Percentiles rank a stretch among this genome's conserved stretches.
phyloP scores from a whole-genome alignment of 2,888 invertebrate genomes.

The Nymphalis polychloros region DNA sequence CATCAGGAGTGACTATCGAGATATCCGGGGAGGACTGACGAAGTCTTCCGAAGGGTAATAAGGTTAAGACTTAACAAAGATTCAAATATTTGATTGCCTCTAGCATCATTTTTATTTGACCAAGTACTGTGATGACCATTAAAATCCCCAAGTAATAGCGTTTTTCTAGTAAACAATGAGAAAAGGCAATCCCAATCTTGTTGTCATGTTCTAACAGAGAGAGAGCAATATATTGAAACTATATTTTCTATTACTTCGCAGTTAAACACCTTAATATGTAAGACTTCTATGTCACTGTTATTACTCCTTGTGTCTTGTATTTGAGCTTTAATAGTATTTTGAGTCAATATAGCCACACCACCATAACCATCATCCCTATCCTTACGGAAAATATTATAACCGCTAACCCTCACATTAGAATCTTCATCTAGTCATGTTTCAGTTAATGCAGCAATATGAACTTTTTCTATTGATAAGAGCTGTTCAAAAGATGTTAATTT shows the following conservation, averaged over 20 bases:
- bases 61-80: not conserved
- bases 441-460: constrained; percentile 40
- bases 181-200: not conserved
- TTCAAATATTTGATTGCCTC: not conserved
- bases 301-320: no score
- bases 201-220: not conserved
- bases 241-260: not conserved
- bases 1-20: not conserved
- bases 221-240: not conserved
- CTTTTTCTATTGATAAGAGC: constrained; percentile 38
- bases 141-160: not conserved
- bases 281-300: no score
- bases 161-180: not conserved
- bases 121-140: not conserved
- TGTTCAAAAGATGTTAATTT: constrained; percentile 35
- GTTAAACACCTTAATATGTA: not conserved
- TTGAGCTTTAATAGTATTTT: no score
- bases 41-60: not conserved
- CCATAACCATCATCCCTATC: no score
- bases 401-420: no score
- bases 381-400: no score
- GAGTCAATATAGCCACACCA: no score
- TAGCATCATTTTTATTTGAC: not conserved
- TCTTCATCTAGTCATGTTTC: constrained; percentile 42
- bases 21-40: not conserved